Evolutionary conservation across 2,797 vertebrate species (phyloP).

Genomic region (Carapus acus): DNA sequence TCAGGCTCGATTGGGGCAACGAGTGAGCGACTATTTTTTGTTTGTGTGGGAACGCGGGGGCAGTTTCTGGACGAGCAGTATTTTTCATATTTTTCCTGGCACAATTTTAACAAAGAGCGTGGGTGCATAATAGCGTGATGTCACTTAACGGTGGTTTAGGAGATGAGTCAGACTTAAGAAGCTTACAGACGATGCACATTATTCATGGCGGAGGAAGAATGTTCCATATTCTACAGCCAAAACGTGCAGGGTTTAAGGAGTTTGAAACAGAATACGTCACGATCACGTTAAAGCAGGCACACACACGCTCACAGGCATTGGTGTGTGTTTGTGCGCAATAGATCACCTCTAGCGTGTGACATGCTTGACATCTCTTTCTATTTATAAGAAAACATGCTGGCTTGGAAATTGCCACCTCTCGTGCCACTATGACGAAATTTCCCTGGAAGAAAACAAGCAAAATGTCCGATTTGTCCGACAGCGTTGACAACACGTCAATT

Average conservation of each 20-base stretch:
- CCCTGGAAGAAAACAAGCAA: constrained; percentile 35
- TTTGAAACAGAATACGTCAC: too few species aligned
- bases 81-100: constrained; percentile 17
- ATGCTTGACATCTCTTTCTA: constrained; percentile 4
- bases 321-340: constrained; percentile 5
- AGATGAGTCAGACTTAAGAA: constrained; percentile 58
- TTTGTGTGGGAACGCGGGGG: background rate
- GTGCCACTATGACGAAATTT: too few species aligned
- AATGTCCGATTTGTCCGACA: constrained; percentile 8
- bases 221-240: constrained; percentile 46
- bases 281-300: background rate
- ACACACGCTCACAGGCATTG: constrained; percentile 9
- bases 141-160: constrained; percentile 64
- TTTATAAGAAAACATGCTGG: constrained; percentile 4
- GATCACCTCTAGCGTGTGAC: constrained; percentile 11
- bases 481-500: too few species aligned
- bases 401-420: constrained; percentile 5
- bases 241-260: background rate
- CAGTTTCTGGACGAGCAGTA: constrained; percentile 22
- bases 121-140: constrained; percentile 51
- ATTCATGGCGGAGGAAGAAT: constrained; percentile 49
- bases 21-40: constrained; percentile 95
- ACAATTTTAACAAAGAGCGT: constrained; percentile 40
- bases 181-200: constrained; percentile 58
- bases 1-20: constrained; percentile 98